Evolutionary conservation across 35 echinoderm and acorn worm genomes (phyloP).

Genomic region (Heliocidaris erythrogramma): DNA sequence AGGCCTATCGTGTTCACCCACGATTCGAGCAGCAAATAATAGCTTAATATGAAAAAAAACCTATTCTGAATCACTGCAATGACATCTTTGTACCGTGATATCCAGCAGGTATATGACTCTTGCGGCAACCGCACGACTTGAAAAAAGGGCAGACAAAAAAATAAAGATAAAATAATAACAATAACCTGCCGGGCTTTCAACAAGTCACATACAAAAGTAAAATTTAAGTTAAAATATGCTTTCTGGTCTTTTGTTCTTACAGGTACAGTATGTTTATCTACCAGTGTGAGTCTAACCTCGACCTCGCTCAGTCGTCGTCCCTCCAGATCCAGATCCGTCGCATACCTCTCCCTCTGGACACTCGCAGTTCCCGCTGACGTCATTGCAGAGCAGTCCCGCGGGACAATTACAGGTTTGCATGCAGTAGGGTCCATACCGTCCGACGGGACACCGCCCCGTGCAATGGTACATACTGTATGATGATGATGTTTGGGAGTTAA

Average conservation of each 20-base stretch:
- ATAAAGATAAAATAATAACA: too few species aligned
- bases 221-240: too few species aligned
- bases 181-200: too few species aligned
- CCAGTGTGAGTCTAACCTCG: not conserved
- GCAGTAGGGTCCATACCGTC: conserved; percentile 2
- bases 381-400: conserved; percentile 24
- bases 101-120: too few species aligned
- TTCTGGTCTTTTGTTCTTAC: too few species aligned
- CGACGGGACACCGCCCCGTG: conserved; percentile 17
- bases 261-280: too few species aligned
- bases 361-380: conserved; percentile 25
- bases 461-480: conserved; percentile 33
- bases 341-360: conserved; percentile 27
- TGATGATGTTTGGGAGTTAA: not conserved
- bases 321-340: not conserved
- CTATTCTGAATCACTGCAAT: too few species aligned
- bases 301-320: not conserved
- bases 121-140: too few species aligned
- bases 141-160: too few species aligned
- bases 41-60: too few species aligned
- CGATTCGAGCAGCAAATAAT: not conserved
- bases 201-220: too few species aligned
- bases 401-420: not conserved
- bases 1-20: not conserved
- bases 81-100: too few species aligned